Percentiles rank a stretch among this genome's conserved stretches.
Evolutionary conservation across 2,797 vertebrate genomes (phyloP).

Genomic region (Harpia harpyja): DNA sequence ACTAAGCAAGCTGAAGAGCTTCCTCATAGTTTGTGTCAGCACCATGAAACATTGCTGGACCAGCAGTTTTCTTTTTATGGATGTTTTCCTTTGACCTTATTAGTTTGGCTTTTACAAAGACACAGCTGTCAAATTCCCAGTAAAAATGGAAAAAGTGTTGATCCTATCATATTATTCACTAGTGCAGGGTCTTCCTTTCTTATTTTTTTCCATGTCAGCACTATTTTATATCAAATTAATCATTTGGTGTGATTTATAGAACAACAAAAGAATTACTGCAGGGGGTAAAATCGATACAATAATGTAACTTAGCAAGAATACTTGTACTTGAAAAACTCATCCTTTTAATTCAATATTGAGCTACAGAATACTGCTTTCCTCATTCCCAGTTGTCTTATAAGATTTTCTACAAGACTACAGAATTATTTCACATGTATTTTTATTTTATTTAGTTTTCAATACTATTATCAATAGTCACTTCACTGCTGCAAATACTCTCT

Average conservation of each 20-base stretch:
- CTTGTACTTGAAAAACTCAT: neutral
- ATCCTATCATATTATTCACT: neutral
- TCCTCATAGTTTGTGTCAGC: neutral
- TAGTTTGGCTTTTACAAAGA: neutral
- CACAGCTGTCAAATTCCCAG: neutral
- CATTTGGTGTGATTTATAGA: neutral
- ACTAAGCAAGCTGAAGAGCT: neutral
- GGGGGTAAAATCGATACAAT: neutral
- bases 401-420: neutral
- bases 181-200: neutral
- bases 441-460: neutral
- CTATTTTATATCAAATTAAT: conserved; percentile 6
- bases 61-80: neutral
- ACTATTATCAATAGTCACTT: neutral
- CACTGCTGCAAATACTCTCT: neutral
- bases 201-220: neutral
- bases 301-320: neutral
- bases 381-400: neutral
- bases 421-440: neutral
- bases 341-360: neutral
- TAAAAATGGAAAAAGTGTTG: conserved; percentile 6
- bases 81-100: conserved; percentile 37
- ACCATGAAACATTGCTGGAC: neutral
- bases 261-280: neutral
- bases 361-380: neutral